Base-by-base conservation (phyloP, 2,113 vertebrate species). In the Sardina pilchardus region DNA sequence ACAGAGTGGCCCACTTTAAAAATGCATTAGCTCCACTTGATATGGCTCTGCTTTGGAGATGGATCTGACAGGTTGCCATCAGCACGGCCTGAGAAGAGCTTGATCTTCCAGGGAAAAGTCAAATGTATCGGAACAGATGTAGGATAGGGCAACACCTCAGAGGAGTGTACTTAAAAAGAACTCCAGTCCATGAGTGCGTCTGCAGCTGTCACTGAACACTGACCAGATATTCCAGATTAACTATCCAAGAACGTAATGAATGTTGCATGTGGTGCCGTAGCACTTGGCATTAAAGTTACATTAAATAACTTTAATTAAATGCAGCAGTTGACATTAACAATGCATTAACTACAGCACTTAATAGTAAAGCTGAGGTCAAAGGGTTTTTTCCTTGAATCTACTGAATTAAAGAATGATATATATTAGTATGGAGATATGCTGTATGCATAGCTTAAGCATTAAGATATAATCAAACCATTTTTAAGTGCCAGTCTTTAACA, bases 1-100 rank as follows among this genome's bases (percentile, higher is more conserved):
- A 71, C 63, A 71, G 26, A 71, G 63, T 71, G 63, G 63, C 63
- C 63, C 63, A 71, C 63, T 71, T 71, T 71, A 71, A 71, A 71
- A 71, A 71, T 71, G 63, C 63, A 71, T 71, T 71, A 71, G 63
- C 63, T 26, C 63, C 63, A 71, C 63, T 71, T 71, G 63, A 71
- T 71, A 71, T 71, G 26, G 63, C 63, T 3, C 63, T 71, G 30
- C 63, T 71, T 71, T 34, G 34, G 63, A 71, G 63, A 71, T 71
- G 63, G 26, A 71, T 30, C 63, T 71, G 63, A 71, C 63, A 71
- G 63, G 63, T 34, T 71, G 63, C 63, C 63, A 71, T 71, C 63
- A 71, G 63, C 16, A 26, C 30, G 30, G 63, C 8, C 63, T 34
- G 14, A 71, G 63, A 71, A 71, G 63, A 71, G 63, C 63, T 71